phyloP scores from a whole-genome alignment of 1,140 invertebrate species.

The Drosophila simulans region DNA sequence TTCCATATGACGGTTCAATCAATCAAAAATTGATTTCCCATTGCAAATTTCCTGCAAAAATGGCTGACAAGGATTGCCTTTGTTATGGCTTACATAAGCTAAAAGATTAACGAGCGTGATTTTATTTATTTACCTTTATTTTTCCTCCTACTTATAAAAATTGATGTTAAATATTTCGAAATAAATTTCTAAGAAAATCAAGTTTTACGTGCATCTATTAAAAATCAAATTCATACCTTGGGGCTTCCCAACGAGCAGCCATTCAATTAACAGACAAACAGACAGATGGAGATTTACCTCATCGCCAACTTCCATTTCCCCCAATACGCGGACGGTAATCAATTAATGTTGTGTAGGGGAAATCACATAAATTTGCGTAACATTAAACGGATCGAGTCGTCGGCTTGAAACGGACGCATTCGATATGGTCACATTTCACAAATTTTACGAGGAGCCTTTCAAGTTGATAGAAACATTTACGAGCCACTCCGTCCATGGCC shows the following conservation, averaged over 20 bases:
- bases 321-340: conserved; percentile 46
- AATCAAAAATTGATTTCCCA: conserved; percentile 3
- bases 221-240: not conserved
- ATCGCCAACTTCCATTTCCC: conserved; percentile 9
- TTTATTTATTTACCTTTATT: no score
- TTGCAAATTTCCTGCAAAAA: not conserved
- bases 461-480: conserved; percentile 77
- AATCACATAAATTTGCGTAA: conserved; percentile 76
- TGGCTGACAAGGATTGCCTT: not conserved
- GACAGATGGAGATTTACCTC: conserved; percentile 4
- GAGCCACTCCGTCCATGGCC: conserved; percentile 30
- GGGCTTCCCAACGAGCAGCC: not conserved
- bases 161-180: not conserved
- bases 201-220: not conserved
- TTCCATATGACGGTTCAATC: conserved; percentile 14
- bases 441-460: conserved; percentile 77
- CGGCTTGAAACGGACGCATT: conserved; percentile 35
- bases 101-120: no score
- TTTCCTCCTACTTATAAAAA: no score
- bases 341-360: conserved; percentile 69
- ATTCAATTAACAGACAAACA: conserved; percentile 9
- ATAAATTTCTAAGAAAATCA: not conserved
- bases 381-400: conserved; percentile 70
- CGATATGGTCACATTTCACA: conserved; percentile 71
- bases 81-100: not conserved